Conservation (phyloP, 2,888 invertebrate genomes). For the Lasioglossum calceatum region DNA sequence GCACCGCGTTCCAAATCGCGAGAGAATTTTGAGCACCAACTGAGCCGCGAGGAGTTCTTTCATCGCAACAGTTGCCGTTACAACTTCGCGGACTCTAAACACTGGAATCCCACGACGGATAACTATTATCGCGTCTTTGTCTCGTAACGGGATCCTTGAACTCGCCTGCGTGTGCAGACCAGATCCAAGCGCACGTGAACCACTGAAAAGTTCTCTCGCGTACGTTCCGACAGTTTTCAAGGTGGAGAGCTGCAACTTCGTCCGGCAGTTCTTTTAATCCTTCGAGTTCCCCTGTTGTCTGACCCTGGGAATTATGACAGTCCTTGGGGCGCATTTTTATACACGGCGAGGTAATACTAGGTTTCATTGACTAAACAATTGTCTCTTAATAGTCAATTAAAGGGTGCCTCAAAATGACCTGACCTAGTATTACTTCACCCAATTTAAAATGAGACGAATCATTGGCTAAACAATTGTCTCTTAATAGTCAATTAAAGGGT, state of each 20-base stretch:
- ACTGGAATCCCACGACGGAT: neutral
- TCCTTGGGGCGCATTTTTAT: neutral
- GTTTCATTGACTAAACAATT: no score
- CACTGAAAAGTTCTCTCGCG: neutral
- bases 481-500: no score
- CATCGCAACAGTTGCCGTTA: neutral
- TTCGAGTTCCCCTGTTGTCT: neutral
- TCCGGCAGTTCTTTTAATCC: neutral
- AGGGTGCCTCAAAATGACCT: no score
- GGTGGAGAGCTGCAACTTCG: neutral
- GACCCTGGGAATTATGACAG: neutral
- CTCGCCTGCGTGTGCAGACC: neutral
- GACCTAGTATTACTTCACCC: no score
- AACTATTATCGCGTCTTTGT: neutral
- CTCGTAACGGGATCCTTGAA: neutral
- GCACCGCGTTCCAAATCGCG: neutral
- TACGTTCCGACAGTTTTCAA: slow-evolving; percentile 7
- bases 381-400: no score
- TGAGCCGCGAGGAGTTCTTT: neutral
- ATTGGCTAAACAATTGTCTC: no score
- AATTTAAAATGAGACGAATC: no score
- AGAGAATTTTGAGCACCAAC: neutral
- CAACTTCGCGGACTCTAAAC: neutral
- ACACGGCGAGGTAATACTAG: no score
- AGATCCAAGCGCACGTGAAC: neutral